Evolutionary conservation across 2,797 vertebrate species (phyloP).

Genomic region (Anniella stebbinsi): DNA sequence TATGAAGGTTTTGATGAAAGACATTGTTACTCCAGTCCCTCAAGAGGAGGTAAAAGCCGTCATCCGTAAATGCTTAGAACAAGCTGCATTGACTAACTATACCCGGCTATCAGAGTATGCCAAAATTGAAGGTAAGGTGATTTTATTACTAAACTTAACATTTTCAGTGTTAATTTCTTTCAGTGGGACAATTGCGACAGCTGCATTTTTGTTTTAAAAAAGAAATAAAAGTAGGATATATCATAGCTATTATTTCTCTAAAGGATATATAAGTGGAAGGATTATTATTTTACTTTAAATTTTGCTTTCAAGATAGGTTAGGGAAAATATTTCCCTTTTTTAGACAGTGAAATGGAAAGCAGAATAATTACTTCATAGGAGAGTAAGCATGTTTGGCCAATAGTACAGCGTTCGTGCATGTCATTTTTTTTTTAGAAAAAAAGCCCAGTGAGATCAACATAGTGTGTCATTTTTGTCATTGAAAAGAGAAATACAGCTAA

Average conservation of each 20-base stretch:
- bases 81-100: conserved; percentile 97
- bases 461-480: conserved; percentile 68
- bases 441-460: conserved; percentile 63
- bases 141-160: conserved; percentile 70
- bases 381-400: conserved; percentile 59
- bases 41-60: conserved; percentile 97
- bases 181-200: conserved; percentile 66
- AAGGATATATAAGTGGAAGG: background rate
- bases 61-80: conserved; percentile 97
- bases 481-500: conserved; percentile 61
- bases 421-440: too few relatives aligned
- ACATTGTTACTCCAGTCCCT: conserved; percentile 94
- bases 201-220: conserved; percentile 58
- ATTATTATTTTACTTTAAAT: background rate
- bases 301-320: conserved; percentile 55
- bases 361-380: conserved; percentile 30
- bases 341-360: conserved; percentile 53
- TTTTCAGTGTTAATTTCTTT: conserved; percentile 59
- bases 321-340: conserved; percentile 53
- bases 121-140: conserved; percentile 96
- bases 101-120: conserved; percentile 97
- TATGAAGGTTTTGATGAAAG: conserved; percentile 97
- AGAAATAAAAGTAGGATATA: conserved; percentile 32
- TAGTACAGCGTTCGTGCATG: conserved; percentile 56
- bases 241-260: background rate